phyloP scores from a whole-genome alignment of 1,140 invertebrate species.

The Microplitis mediator region DNA sequence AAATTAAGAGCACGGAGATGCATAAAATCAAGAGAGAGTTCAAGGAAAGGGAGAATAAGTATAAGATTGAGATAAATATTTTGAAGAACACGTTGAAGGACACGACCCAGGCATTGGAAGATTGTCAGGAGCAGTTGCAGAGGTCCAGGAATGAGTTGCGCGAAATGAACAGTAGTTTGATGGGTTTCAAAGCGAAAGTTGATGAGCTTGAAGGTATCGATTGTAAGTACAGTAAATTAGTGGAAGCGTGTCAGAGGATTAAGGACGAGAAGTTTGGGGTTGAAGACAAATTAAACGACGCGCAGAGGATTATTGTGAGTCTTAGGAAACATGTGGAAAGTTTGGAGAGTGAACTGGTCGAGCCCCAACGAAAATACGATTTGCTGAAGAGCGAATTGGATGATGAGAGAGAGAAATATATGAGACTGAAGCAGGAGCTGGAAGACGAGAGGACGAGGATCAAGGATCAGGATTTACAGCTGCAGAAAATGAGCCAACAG shows the following conservation, averaged over 20 bases:
- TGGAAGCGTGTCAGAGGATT: constrained; percentile 43
- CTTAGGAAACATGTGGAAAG: constrained; percentile 43
- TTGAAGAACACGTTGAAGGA: constrained; percentile 48
- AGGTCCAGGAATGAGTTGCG: constrained; percentile 44
- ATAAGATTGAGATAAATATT: constrained; percentile 46
- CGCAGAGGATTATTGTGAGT: constrained; percentile 41
- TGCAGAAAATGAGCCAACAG: constrained; percentile 45
- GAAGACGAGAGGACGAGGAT: constrained; percentile 40
- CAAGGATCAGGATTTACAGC: constrained; percentile 44
- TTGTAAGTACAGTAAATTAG: constrained; percentile 35
- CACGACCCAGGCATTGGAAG: constrained; percentile 46
- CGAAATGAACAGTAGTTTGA: constrained; percentile 37
- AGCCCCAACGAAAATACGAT: constrained; percentile 51
- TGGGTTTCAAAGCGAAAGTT: constrained; percentile 1
- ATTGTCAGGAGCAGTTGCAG: constrained; percentile 48
- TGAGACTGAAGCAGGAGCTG: constrained; percentile 44
- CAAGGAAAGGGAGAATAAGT: constrained; percentile 45
- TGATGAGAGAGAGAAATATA: constrained; percentile 41
- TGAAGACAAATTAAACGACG: constrained; percentile 45
- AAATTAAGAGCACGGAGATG: constrained; percentile 41
- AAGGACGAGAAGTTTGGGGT: constrained; percentile 48
- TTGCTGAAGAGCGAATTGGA: constrained; percentile 49
- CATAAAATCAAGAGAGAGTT: constrained; percentile 42
- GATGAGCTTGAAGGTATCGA: constrained; percentile 22
- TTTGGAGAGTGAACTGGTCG: constrained; percentile 48